Conservation (phyloP, 2,797 vertebrate genomes). For the Rallus crepitans region DNA sequence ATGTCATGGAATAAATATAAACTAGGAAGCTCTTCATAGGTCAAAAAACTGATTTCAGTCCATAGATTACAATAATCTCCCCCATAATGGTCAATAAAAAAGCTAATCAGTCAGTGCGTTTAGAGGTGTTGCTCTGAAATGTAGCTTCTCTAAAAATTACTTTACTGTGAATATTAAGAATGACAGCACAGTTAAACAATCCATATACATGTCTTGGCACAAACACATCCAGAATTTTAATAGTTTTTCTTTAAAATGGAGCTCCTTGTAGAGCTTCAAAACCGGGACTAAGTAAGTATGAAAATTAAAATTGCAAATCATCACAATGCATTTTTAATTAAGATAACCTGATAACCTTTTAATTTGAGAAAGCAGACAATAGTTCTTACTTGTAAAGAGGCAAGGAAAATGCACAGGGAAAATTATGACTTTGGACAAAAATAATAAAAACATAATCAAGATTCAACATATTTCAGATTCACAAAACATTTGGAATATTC, state of each 20-base stretch:
- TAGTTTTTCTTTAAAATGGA: slow-evolving; percentile 81
- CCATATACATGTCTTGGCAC: slow-evolving; percentile 91
- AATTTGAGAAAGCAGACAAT: background rate
- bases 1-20: slow-evolving; percentile 86
- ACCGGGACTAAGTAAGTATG: slow-evolving; percentile 45
- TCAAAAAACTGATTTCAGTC: slow-evolving; percentile 88
- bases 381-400: slow-evolving; percentile 10
- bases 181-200: slow-evolving; percentile 94
- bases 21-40: slow-evolving; percentile 84
- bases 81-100: slow-evolving; percentile 87
- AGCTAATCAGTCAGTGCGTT: slow-evolving; percentile 89
- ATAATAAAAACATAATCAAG: slow-evolving; percentile 1
- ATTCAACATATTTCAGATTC: slow-evolving; percentile 30
- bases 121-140: slow-evolving; percentile 88
- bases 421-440: slow-evolving; percentile 39
- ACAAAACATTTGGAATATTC: slow-evolving; percentile 22
- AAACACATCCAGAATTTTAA: slow-evolving; percentile 91
- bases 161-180: slow-evolving; percentile 95
- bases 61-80: slow-evolving; percentile 86
- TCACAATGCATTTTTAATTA: slow-evolving; percentile 24
- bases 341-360: slow-evolving; percentile 11
- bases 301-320: slow-evolving; percentile 33
- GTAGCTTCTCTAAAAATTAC: slow-evolving; percentile 87
- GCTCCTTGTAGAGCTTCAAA: slow-evolving; percentile 61
- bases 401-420: background rate